Evolutionary conservation across 2,888 invertebrate genomes (phyloP).

Genomic region (Nezara viridula): DNA sequence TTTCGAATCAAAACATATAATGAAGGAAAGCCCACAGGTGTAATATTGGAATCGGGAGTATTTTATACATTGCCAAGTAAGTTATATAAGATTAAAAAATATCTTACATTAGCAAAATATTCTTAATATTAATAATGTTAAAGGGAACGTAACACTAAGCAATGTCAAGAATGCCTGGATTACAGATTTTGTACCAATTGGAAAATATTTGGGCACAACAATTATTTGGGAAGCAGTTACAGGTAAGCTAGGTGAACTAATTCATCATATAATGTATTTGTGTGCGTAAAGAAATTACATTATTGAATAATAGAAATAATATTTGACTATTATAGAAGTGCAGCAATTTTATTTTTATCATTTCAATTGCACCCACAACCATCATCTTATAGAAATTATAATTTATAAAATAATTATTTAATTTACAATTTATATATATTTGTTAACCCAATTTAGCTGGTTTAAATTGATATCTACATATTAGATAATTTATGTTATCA

Average conservation of each 20-base stretch:
- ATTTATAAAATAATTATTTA: not conserved
- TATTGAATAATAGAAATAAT: too few species aligned
- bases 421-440: too few species aligned
- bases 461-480: not conserved
- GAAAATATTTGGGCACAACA: not conserved
- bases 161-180: constrained; percentile 11
- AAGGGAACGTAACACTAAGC: not conserved
- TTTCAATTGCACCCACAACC: too few species aligned
- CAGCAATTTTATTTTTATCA: too few species aligned
- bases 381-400: too few species aligned
- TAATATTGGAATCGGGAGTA: not conserved
- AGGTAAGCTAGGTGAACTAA: constrained; percentile 22
- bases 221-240: not conserved
- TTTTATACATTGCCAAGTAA: constrained; percentile 26
- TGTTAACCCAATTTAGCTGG: not conserved
- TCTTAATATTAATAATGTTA: not conserved
- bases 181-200: not conserved
- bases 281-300: too few species aligned
- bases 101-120: not conserved
- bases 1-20: not conserved
- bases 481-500: not conserved
- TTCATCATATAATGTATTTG: too few species aligned
- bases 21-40: not conserved
- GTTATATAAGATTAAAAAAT: not conserved
- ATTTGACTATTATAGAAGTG: too few species aligned